A percentile compares a stretch with the other conserved stretches of the same genome.
phyloP scores from a whole-genome alignment of 2,113 vertebrate species.

The Falcunculus frontatus region DNA sequence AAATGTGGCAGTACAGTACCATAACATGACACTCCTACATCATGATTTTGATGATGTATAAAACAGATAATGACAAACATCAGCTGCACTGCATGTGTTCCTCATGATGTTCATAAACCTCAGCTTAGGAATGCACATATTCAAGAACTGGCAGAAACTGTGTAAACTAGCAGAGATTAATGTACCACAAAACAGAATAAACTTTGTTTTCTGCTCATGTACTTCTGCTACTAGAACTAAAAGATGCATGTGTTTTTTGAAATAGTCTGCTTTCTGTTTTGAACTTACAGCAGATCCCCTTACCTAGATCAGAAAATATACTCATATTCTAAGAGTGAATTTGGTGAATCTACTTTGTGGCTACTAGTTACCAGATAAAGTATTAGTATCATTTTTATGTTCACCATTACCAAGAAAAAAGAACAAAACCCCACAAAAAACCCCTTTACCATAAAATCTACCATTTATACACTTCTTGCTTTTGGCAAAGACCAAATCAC shows the following conservation, averaged over 20 bases:
- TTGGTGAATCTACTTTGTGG: background rate
- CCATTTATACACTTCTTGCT: background rate
- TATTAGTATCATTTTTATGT: background rate
- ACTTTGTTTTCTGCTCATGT: background rate
- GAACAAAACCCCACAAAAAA: background rate
- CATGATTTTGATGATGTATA: conserved; percentile 16
- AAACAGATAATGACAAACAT: conserved; percentile 44
- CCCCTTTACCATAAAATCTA: background rate
- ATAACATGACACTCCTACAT: conserved; percentile 38
- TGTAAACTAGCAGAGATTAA: background rate
- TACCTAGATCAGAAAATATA: background rate
- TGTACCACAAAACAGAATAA: background rate
- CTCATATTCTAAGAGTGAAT: background rate
- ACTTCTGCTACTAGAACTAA: background rate
- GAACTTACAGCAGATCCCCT: background rate
- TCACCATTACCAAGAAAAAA: background rate
- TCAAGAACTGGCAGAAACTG: background rate
- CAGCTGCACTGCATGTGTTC: conserved; percentile 11
- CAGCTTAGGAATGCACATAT: background rate
- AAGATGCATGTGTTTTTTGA: background rate
- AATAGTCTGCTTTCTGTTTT: background rate
- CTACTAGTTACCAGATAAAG: background rate
- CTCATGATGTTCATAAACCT: conserved; percentile 22
- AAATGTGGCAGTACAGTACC: conserved; percentile 33
- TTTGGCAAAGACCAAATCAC: background rate